Conservation (phyloP, 2,888 invertebrate genomes). For the Muschampia plurimacula region DNA sequence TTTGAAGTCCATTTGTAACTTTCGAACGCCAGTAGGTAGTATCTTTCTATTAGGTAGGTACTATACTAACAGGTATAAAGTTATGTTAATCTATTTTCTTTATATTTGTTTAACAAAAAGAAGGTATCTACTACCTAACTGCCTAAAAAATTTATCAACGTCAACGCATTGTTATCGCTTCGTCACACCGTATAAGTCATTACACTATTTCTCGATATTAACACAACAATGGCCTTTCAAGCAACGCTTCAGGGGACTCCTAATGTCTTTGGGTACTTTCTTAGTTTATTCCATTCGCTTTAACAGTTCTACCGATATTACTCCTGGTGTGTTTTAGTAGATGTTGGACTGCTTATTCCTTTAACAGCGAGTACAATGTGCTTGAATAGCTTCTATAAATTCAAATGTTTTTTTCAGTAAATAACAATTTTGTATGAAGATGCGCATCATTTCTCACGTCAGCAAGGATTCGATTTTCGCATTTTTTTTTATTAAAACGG, state of each 20-base stretch:
- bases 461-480: no score
- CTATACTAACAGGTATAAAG: not conserved
- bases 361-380: not conserved
- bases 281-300: conserved; percentile 11
- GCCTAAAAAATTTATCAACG: conserved; percentile 17
- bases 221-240: conserved; percentile 14
- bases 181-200: conserved; percentile 25
- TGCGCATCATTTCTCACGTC: no score
- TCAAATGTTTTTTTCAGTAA: not conserved
- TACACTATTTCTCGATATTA: conserved; percentile 24
- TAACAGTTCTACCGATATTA: conserved; percentile 11
- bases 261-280: conserved; percentile 9
- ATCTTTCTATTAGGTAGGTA: not conserved
- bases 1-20: not conserved
- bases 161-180: conserved; percentile 19
- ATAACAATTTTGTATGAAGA: no score
- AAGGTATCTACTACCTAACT: not conserved
- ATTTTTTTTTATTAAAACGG: no score
- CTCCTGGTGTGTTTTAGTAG: no score
- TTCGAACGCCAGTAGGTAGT: not conserved
- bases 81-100: not conserved
- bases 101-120: not conserved
- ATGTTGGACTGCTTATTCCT: not conserved
- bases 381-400: not conserved
- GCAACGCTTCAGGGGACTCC: conserved; percentile 5